A percentile compares a stretch with the other conserved stretches of the same genome.
These are phyloP conservation scores for Scomber japonicus DNA, from an alignment of 2,113 vertebrate genomes.

Conservation along the genomic window DNA sequence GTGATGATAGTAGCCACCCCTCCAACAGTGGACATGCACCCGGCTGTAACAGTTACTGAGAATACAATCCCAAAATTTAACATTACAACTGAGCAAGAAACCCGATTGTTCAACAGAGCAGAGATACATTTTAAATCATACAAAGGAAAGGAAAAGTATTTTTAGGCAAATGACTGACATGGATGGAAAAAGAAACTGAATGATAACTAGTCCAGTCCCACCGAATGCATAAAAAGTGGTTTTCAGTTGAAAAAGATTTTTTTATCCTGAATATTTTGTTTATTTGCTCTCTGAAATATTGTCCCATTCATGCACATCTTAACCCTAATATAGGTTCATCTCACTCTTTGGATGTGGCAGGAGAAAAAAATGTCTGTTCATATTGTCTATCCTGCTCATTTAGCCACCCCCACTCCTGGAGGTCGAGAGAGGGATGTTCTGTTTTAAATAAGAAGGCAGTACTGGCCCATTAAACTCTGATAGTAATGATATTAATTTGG, in stretches of 20 bases:
- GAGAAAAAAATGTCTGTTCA: slow-evolving; percentile 9
- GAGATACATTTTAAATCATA: slow-evolving; percentile 14
- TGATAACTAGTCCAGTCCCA: background rate
- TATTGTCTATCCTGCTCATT: slow-evolving; percentile 57
- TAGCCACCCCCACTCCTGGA: slow-evolving; percentile 53
- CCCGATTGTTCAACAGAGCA: slow-evolving; percentile 11
- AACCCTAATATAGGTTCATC: slow-evolving; percentile 9
- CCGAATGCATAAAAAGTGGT: background rate
- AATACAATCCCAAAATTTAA: slow-evolving; percentile 35
- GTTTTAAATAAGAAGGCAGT: slow-evolving; percentile 89
- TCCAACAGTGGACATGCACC: slow-evolving; percentile 11
- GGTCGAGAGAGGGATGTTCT: slow-evolving; percentile 83
- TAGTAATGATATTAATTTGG: slow-evolving; percentile 99
- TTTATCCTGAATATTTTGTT: background rate
- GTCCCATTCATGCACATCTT: background rate
- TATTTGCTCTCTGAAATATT: slow-evolving; percentile 9
- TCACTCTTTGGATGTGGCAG: background rate
- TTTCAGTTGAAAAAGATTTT: background rate
- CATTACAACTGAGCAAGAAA: slow-evolving; percentile 26
- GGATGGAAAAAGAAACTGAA: background rate
- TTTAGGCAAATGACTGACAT: slow-evolving; percentile 22
- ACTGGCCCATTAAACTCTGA: slow-evolving; percentile 93
- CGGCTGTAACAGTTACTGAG: slow-evolving; percentile 37
- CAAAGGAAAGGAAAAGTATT: slow-evolving; percentile 17
- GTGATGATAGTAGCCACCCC: slow-evolving; percentile 19